Base-by-base conservation (phyloP, 1,140 invertebrate genomes). In the Anoplophora glabripennis region DNA sequence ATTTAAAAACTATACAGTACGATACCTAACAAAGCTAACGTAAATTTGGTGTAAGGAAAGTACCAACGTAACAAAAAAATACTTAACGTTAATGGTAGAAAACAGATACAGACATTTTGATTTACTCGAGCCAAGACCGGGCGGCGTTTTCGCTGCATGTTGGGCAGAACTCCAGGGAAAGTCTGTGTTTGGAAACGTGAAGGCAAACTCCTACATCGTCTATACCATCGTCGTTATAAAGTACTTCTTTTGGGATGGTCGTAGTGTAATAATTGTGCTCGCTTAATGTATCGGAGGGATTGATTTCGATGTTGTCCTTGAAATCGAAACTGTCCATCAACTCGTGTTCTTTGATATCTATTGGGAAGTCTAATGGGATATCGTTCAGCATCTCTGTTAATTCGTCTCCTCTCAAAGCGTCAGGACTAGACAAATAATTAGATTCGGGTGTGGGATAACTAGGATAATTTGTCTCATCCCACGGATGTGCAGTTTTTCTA, bases 161-260 rank as follows among this genome's bases (percentile, higher is more conserved):
- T 0, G 77, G 70, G 63, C 80, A 83, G 59, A 77, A 81, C 63
- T 81, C 81, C 40, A 83, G 61, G 3, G 81, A 82, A 45, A 83
- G 76, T 70, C 74, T 76, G 40, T 77, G 76, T 55, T 76, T 75
- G 46, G 79, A 79, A 8, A 83, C 76, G 57, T 83, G 81, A 3
- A 83, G 69, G 60, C 81, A 83, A 5, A 83, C 74, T 38, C 81
- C 81, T 33, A 69, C 65, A 61, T 69, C 63, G 3, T 66, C 63
- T 46, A 67, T 57, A 11, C 59, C 60, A 12, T 57, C 21, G 17
- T 53, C 34, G 15, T 69, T 70, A 59, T 65, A 68, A 56, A 70
- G 67, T 57, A 72, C 70, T 15, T 65, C 60, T 38, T 28, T 5
- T 15, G 18, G 18, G 3, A 3, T 9, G 7, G 17, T 48, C 37